Conservation (phyloP, 2,888 invertebrate genomes). For the Silvanus unidentatus region DNA sequence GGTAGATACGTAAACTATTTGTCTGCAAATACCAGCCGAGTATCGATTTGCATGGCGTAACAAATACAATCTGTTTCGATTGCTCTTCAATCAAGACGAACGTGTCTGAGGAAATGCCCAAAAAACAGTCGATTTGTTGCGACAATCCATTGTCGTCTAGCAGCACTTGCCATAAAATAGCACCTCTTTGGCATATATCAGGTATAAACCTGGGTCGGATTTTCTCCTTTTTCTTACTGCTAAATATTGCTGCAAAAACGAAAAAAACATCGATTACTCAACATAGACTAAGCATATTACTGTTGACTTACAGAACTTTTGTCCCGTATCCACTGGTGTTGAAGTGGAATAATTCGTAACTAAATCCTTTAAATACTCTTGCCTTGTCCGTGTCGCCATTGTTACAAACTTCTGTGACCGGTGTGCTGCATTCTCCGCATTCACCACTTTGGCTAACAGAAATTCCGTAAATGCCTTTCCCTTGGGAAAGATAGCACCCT, state of each 20-base stretch:
- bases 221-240: constrained; percentile 69
- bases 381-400: constrained; percentile 92
- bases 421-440: constrained; percentile 95
- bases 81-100: constrained; percentile 81
- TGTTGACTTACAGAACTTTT: constrained; percentile 75
- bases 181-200: constrained; percentile 68
- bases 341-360: constrained; percentile 77
- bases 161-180: constrained; percentile 77
- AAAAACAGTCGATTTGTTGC: constrained; percentile 65
- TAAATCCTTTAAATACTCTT: constrained; percentile 92
- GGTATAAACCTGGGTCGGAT: constrained; percentile 66
- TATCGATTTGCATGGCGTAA: constrained; percentile 75
- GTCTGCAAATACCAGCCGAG: constrained; percentile 57
- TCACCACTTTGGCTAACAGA: constrained; percentile 89
- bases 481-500: constrained; percentile 80
- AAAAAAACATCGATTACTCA: neutral
- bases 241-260: constrained; percentile 51
- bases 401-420: constrained; percentile 94
- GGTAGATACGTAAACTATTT: constrained; percentile 72
- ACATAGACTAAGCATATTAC: neutral
- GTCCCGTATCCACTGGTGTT: constrained; percentile 74
- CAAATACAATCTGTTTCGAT: constrained; percentile 77
- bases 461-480: constrained; percentile 93
- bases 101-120: constrained; percentile 83
- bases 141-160: constrained; percentile 64